phyloP scores from a whole-genome alignment of 2,113 vertebrate genomes.

The Pitta sordida region DNA sequence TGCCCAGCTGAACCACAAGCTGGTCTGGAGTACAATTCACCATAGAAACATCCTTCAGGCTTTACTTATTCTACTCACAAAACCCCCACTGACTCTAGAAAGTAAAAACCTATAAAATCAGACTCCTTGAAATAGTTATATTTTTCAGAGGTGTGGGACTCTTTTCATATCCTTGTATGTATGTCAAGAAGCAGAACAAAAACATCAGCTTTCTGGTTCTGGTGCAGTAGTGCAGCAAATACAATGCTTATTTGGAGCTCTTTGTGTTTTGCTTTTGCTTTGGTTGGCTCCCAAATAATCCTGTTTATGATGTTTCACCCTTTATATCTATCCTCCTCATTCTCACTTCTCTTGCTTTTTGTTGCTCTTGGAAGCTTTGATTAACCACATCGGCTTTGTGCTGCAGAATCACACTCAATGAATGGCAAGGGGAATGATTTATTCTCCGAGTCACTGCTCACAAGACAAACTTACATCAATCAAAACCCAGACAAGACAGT shows the following conservation, averaged over 20 bases:
- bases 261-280: constrained; percentile 13
- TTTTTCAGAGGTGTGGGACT: not conserved
- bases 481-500: constrained; percentile 48
- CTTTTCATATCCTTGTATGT: not conserved
- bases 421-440: constrained; percentile 58
- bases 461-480: constrained; percentile 66
- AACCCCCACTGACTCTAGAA: not conserved
- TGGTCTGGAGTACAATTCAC: not conserved
- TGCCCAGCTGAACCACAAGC: not conserved
- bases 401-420: constrained; percentile 21
- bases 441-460: constrained; percentile 59
- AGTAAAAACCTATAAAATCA: not conserved
- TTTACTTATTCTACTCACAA: not conserved
- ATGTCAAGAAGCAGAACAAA: not conserved
- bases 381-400: constrained; percentile 40
- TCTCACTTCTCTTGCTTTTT: constrained; percentile 9
- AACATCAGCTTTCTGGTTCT: not conserved
- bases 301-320: constrained; percentile 49
- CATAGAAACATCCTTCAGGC: not conserved
- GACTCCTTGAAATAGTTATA: not conserved
- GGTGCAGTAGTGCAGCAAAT: not conserved
- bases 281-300: constrained; percentile 23
- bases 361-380: constrained; percentile 55
- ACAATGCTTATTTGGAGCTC: not conserved
- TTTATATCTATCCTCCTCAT: constrained; percentile 7